Evolutionary conservation across 2,888 invertebrate species (phyloP), one percentile per base, ranked within the genome.

Genomic region (Dryococelus australis): DNA sequence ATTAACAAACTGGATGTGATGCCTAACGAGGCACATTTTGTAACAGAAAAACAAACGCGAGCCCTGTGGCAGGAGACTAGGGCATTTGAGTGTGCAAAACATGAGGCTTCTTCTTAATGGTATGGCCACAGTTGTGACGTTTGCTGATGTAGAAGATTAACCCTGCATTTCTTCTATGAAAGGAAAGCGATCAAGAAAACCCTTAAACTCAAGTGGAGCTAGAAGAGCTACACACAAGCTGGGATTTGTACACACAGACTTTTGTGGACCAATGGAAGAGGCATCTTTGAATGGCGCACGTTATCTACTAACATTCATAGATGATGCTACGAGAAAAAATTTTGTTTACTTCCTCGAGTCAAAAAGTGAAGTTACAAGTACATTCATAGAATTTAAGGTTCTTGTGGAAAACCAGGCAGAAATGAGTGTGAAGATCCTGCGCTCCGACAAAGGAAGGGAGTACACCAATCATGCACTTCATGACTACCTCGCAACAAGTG

Each of bases 261-360:
- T 47, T n/a, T n/a, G n/a, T n/a, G n/a, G n/a, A n/a, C n/a, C n/a
- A n/a, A n/a, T n/a, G n/a, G n/a, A n/a, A n/a, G n/a, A n/a, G n/a
- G 51, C 51, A 51, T 51, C 65, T 20, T 16, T 65, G 65, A 65
- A 89, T 65, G 90, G 90, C 12, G 88, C 90, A 5, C 91, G 89
- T 86, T 92, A 92, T 89, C 91, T 92, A 87, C 86, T 92, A 20
- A 91, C 91, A 0, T 91, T 92, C 81, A 90, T 91, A 81, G 92
- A 92, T 90, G 91, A 92, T 88, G 89, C 87, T 86, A 90, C 89
- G 27, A 89, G 90, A 86, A 90, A 89, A 89, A 88, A 87, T 27
- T 90, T 90, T 88, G 89, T 90, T 65, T 91, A 91, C 86, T 90
- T 91, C 88, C 47, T 91, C 16, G 91, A 90, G 87, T 86, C 84